These are phyloP conservation scores for Chloroceryle inda DNA, from an alignment of 2,797 vertebrate genomes.

Conservation along the genomic window DNA sequence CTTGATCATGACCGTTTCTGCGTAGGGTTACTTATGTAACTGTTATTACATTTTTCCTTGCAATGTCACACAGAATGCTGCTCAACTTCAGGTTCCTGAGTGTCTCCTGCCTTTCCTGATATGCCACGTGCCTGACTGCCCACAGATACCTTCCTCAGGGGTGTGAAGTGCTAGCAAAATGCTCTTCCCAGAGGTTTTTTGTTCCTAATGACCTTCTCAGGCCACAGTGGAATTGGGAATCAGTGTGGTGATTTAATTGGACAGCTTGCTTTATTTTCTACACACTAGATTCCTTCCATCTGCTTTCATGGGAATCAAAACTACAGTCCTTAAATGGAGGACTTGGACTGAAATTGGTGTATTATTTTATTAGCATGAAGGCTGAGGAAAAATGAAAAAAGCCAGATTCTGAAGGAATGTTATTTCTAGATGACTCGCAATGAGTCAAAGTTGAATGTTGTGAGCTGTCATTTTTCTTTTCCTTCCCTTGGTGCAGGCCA, in stretches of 20 bases:
- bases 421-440: background rate
- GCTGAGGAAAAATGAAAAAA: background rate
- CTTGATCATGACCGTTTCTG: background rate
- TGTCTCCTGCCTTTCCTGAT: background rate
- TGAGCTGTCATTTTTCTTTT: background rate
- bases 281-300: background rate
- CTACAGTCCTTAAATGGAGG: background rate
- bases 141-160: background rate
- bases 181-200: background rate
- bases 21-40: background rate
- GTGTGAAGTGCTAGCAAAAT: slow-evolving; percentile 5
- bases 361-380: background rate
- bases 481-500: background rate
- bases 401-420: background rate
- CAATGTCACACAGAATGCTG: background rate
- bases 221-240: background rate
- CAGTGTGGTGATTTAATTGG: slow-evolving; percentile 12
- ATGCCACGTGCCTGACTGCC: background rate
- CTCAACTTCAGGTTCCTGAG: slow-evolving; percentile 16
- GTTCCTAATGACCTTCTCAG: background rate
- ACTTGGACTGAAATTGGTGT: background rate
- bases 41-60: slow-evolving; percentile 2
- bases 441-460: background rate
- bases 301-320: slow-evolving; percentile 12
- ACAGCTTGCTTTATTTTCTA: slow-evolving; percentile 31